These are phyloP conservation scores for Aythya baeri DNA, from an alignment of 2,113 vertebrate species.

Conservation along the genomic window DNA sequence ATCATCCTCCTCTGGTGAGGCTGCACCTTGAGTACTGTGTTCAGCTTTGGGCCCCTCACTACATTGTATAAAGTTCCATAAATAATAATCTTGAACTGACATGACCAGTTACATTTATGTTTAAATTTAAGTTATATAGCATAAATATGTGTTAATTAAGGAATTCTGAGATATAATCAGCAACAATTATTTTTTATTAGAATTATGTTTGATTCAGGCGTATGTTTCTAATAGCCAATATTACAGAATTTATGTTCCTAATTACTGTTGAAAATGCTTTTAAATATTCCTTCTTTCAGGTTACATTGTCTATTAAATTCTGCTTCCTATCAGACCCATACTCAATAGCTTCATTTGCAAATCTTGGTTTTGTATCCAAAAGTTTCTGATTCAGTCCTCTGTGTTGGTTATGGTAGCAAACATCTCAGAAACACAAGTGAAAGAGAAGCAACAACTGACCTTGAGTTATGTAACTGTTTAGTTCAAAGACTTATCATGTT, in stretches of 20 bases:
- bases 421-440: neutral
- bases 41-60: too few relatives aligned
- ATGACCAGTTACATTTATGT: neutral
- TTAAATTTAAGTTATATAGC: neutral
- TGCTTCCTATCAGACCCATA: neutral
- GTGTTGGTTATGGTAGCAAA: neutral
- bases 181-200: neutral
- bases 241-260: neutral
- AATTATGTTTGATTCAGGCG: neutral
- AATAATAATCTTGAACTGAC: neutral
- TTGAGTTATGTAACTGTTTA: neutral
- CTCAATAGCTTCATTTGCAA: neutral
- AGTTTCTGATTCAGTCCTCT: neutral
- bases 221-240: neutral
- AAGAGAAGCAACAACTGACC: neutral
- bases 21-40: too few relatives aligned
- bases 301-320: neutral
- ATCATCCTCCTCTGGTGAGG: too few relatives aligned
- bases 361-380: neutral
- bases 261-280: neutral
- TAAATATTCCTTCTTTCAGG: neutral
- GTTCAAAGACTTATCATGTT: neutral
- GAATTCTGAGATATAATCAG: neutral
- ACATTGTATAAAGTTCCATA: neutral
- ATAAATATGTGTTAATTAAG: neutral